Percentiles rank a stretch among this genome's conserved stretches.
Conservation (phyloP, 2,888 invertebrate species). For the Megaustenia siamemsis region DNA sequence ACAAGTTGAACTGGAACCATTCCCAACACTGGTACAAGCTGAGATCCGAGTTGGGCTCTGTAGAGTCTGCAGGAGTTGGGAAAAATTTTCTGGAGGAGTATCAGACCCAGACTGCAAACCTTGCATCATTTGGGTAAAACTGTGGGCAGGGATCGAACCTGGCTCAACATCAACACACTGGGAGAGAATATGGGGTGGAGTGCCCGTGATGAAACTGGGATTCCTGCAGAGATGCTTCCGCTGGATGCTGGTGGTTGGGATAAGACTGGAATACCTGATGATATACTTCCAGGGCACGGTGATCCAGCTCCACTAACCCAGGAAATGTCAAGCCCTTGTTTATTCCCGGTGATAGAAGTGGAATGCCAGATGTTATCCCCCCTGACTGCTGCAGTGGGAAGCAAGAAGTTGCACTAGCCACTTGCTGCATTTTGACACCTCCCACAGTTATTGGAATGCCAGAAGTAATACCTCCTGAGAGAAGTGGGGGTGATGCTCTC, state of each 20-base stretch:
- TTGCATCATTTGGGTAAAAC: conserved; percentile 55
- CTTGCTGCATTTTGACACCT: neutral
- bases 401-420: conserved; percentile 10
- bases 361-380: conserved; percentile 46
- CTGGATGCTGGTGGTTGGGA: neutral
- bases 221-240: conserved; percentile 41
- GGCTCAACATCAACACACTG: conserved; percentile 40
- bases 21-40: neutral
- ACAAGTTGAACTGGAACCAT: neutral
- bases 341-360: conserved; percentile 1
- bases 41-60: conserved; percentile 45
- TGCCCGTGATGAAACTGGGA: conserved; percentile 23
- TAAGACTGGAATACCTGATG: neutral
- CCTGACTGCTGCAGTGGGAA: conserved; percentile 59
- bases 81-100: conserved; percentile 66
- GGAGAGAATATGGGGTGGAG: neutral
- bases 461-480: conserved; percentile 46
- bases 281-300: conserved; percentile 11
- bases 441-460: conserved; percentile 39
- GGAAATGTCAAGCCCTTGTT: conserved; percentile 55
- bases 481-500: conserved; percentile 26
- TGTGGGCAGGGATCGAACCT: conserved; percentile 41
- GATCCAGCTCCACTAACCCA: conserved; percentile 11
- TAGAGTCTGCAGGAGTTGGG: conserved; percentile 56
- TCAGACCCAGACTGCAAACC: conserved; percentile 60